A percentile compares a stretch with the other conserved stretches of the same genome.
Conservation (phyloP, 2,888 invertebrate genomes). For the Syrista parreyssii region DNA sequence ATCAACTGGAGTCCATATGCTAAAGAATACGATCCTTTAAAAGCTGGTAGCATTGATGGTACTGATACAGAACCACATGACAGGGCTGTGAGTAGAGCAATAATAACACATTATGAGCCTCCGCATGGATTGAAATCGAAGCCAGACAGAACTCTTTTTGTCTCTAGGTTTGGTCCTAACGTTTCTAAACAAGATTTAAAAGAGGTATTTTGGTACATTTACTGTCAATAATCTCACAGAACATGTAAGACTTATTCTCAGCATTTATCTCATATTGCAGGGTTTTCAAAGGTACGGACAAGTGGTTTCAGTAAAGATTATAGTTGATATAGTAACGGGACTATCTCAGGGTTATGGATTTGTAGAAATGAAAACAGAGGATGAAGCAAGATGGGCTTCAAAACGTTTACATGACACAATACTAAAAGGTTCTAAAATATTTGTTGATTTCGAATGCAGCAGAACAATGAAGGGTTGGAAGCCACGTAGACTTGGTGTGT, state of each 20-base stretch:
- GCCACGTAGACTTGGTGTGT: constrained; percentile 78
- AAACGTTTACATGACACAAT: constrained; percentile 70
- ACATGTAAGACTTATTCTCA: neutral
- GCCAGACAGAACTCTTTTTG: constrained; percentile 80
- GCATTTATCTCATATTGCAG: constrained; percentile 68
- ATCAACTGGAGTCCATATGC: constrained; percentile 70
- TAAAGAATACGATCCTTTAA: constrained; percentile 80
- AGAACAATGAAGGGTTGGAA: constrained; percentile 82
- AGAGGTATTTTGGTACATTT: constrained; percentile 49
- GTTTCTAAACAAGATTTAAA: constrained; percentile 72
- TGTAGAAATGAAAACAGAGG: constrained; percentile 78
- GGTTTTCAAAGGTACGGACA: constrained; percentile 74
- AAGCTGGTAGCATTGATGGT: constrained; percentile 89
- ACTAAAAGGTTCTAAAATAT: constrained; percentile 77
- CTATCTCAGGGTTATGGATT: constrained; percentile 87
- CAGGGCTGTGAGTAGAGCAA: constrained; percentile 78
- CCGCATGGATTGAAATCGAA: constrained; percentile 76
- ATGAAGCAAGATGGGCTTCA: constrained; percentile 73
- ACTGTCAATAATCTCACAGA: neutral
- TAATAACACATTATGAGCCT: constrained; percentile 74
- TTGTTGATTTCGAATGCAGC: constrained; percentile 83
- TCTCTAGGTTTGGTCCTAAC: constrained; percentile 78
- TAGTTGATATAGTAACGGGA: constrained; percentile 86
- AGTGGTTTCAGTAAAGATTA: constrained; percentile 69
- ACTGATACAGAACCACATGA: constrained; percentile 88